Evolutionary conservation across 2,797 vertebrate species (phyloP).

Genomic region (Hephaestus fuliginosus): DNA sequence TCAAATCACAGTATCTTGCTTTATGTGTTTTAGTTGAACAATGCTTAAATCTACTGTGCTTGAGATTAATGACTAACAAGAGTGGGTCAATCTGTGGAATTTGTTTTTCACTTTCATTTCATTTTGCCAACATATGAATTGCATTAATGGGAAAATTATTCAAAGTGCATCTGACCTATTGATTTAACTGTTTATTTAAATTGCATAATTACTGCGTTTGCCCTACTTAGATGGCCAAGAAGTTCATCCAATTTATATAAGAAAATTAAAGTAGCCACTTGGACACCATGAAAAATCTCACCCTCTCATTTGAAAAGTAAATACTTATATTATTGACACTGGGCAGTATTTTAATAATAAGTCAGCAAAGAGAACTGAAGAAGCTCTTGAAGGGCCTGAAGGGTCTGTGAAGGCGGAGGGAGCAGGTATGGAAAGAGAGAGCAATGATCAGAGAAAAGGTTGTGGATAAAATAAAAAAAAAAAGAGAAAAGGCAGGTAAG

Average conservation of each 20-base stretch:
- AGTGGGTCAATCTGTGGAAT: background rate
- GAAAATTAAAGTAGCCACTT: no score
- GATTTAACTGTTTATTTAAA: no score
- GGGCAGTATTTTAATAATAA: background rate
- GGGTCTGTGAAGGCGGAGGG: background rate
- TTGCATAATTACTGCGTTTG: no score
- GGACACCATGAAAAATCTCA: no score
- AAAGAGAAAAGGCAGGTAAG: slow-evolving; percentile 20
- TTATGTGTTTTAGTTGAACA: background rate
- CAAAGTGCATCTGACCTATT: background rate
- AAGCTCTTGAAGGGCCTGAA: background rate
- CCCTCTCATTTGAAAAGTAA: background rate
- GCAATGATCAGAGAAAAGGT: slow-evolving; percentile 5
- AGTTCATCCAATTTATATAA: no score
- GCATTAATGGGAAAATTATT: background rate
- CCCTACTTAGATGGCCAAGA: no score
- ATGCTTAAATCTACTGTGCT: background rate
- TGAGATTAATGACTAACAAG: background rate
- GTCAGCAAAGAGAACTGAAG: background rate
- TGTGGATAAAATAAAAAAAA: background rate
- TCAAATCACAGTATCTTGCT: background rate
- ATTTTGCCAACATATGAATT: background rate
- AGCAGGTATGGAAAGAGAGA: background rate
- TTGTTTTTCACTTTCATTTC: background rate
- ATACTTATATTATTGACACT: background rate